Percentiles rank a stretch among this genome's conserved stretches.
These are phyloP conservation scores for Microctenopoma stevenorrisi DNA, from an alignment of 2,797 vertebrate genomes.

Conservation along the genomic window DNA sequence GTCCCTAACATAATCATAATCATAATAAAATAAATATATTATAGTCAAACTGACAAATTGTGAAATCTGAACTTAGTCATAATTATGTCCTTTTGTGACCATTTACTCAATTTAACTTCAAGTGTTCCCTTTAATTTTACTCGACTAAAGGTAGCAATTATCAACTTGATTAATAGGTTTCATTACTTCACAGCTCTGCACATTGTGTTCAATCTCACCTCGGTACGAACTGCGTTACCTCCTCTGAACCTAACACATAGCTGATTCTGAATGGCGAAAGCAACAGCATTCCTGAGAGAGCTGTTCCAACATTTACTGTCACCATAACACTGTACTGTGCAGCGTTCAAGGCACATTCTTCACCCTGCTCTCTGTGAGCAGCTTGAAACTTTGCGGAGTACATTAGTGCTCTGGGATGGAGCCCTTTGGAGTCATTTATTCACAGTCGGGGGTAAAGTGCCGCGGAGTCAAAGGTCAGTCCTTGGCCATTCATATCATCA, in stretches of 20 bases:
- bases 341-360: constrained; percentile 47
- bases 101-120: constrained; percentile 27
- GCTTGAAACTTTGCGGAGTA: constrained; percentile 51
- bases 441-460: constrained; percentile 67
- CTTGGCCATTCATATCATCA: constrained; percentile 66
- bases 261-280: constrained; percentile 33
- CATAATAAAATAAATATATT: neutral
- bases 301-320: constrained; percentile 39
- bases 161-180: constrained; percentile 44
- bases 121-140: constrained; percentile 3
- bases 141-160: constrained; percentile 38
- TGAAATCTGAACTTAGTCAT: constrained; percentile 15
- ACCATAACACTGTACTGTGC: constrained; percentile 17
- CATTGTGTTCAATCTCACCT: constrained; percentile 45
- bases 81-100: constrained; percentile 35
- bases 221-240: constrained; percentile 4
- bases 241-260: constrained; percentile 18
- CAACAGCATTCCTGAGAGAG: constrained; percentile 31
- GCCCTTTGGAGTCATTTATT: constrained; percentile 74
- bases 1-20: neutral
- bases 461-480: constrained; percentile 67
- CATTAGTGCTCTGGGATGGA: constrained; percentile 70
- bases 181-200: constrained; percentile 37
- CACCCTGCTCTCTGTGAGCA: constrained; percentile 46
- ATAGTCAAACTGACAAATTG: neutral